A percentile compares a stretch with the other conserved stretches of the same genome.
Conservation (phyloP, 2,113 vertebrate species). For the Stigmatopora argus region DNA sequence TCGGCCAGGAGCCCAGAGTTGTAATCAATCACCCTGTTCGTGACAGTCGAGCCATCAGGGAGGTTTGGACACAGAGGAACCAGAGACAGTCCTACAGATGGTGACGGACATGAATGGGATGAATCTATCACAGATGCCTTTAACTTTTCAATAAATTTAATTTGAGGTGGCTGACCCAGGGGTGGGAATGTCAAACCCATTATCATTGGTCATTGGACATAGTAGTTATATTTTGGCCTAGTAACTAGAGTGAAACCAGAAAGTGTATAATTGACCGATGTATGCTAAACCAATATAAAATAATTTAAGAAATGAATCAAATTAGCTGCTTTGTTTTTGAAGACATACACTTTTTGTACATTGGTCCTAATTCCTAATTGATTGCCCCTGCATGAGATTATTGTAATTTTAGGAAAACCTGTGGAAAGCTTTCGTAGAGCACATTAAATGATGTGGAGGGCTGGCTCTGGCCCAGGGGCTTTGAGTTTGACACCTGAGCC, state of each 20-base stretch:
- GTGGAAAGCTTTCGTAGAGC: not conserved
- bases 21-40: conserved; percentile 68
- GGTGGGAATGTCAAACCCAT: not conserved
- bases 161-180: not conserved
- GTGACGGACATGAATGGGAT: conserved; percentile 19
- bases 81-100: conserved; percentile 25
- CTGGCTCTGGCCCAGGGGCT: not conserved
- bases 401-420: not conserved
- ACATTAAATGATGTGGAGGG: not conserved
- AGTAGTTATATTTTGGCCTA: not conserved
- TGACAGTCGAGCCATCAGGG: conserved; percentile 53
- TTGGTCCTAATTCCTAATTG: too few relatives aligned
- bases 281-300: too few relatives aligned
- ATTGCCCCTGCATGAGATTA: too few relatives aligned
- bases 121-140: not conserved
- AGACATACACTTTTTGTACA: too few relatives aligned
- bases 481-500: not conserved
- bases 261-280: too few relatives aligned
- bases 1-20: conserved; percentile 57
- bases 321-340: too few relatives aligned
- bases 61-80: conserved; percentile 35
- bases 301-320: too few relatives aligned
- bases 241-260: too few relatives aligned
- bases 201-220: not conserved
- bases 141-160: not conserved